Evolutionary conservation across 1,140 invertebrate species (phyloP), one percentile per base, ranked within the genome.

Genomic region (Bombus superbus): DNA sequence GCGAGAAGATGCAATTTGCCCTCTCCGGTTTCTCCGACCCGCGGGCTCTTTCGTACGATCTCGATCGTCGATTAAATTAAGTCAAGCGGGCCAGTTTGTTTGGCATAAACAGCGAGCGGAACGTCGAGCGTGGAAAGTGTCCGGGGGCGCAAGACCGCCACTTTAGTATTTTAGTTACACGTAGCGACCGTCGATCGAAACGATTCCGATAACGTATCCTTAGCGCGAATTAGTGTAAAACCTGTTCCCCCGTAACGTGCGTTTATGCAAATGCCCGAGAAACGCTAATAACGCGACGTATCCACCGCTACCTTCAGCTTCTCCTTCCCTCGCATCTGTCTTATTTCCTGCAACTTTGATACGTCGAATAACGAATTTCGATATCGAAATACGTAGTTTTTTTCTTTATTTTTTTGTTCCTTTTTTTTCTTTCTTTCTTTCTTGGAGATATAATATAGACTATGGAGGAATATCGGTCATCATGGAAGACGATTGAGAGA

Each of bases 131-230:
- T 10, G 76, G 75, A 62, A 59, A 77, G n/a, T 74, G 73, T 47
- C 73, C 9, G 53, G 74, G 9, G 42, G n/a, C 77, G n/a, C n/a
- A 44, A 32, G 15, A 64, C 64, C 78, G 28, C 40, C 77, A 38
- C 68, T 80, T 78, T 83, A 57, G 74, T 32, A 28, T 47, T 69
- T 78, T 83, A 57, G 74, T 40, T 47, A 57, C 73, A 57, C 74
- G 73, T 11, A 59, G 38, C 47, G 74, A 44, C n/a, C 74, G 64
- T 57, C 74, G 71, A 69, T 78, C 64, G 74, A 44, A 78, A 42
- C 74, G 82, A 68, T 57, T 13, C n/a, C 47, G 64, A 78, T 83
- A 83, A 83, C 74, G 82, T 83, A 83, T 83, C 82, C 75, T 83
- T 83, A 83, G 22, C 47, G 47, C 66, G 74, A 83, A 83, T 83